Base-by-base conservation (phyloP, 2,888 invertebrate species). In the Papilio elwesi region DNA sequence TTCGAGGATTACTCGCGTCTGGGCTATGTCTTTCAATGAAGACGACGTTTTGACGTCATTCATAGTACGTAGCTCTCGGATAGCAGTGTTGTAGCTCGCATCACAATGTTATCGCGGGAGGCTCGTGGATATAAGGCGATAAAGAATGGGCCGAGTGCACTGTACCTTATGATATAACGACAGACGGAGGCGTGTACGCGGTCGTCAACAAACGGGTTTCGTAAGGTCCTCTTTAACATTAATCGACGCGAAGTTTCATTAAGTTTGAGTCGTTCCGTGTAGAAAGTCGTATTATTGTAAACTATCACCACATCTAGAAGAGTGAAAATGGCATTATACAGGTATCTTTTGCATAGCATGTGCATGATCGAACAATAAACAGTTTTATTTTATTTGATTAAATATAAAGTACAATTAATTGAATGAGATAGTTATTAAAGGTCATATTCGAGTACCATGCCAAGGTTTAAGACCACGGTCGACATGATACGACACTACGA, bases 41-140 rank as follows among this genome's bases (percentile, higher is more conserved):
- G 86, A 86, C 83, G 82, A 80, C 80, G 82, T 72, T 79, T 79
- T 85, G 86, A 92, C 93, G 94, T 93, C 90, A 90, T 88, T 94
- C 90, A 92, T 91, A 90, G 94, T 94, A 94, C 94, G 94, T 94
- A 94, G 94, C 94, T 94, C 90, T 91, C 87, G 89, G 92, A 94
- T 86, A 85, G 86, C 86, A 87, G 92, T 92, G 82, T 82, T 88
- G 91, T 89, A 91, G 90, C 91, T 92, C 91, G 91, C 86, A 86
- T 89, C 87, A 87, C 80, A 68, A 67, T 76, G 81, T 90, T 92
- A 91, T 92, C 91, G 81, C 71, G 75, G 76, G 83, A 79, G 83
- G 84, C 87, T 85, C 85, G 87, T 87, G 89, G 81, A 92, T 93
- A 92, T 90, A 93, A 91, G 85, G 87, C 91, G 92, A 91, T 92